Evolutionary conservation across 2,113 vertebrate species (phyloP).

Genomic region (Antechinus flavipes): DNA sequence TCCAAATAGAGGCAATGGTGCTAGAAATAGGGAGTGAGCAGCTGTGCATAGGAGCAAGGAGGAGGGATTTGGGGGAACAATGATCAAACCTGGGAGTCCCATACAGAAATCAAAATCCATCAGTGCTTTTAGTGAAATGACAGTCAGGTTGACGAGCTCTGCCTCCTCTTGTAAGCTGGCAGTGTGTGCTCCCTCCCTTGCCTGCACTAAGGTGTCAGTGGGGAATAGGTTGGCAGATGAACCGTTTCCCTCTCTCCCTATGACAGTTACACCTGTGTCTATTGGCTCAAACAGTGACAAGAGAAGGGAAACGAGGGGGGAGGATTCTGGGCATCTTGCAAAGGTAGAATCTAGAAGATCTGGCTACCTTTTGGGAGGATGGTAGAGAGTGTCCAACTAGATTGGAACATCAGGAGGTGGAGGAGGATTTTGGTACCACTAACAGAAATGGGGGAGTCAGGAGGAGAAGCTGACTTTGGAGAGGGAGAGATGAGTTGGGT

Average conservation of each 20-base stretch:
- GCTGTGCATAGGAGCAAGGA: neutral
- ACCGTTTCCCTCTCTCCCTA: neutral
- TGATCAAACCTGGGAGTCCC: neutral
- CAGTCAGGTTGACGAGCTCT: neutral
- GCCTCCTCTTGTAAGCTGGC: neutral
- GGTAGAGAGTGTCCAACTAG: neutral
- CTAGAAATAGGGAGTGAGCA: neutral
- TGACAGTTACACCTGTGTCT: neutral
- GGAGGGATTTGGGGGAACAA: neutral
- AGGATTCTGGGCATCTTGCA: neutral
- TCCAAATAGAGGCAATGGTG: neutral
- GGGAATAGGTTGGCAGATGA: neutral
- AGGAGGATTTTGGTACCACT: neutral
- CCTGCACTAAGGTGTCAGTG: neutral
- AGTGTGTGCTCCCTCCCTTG: neutral
- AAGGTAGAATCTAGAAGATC: neutral
- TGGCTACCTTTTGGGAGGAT: neutral
- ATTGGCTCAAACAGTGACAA: neutral
- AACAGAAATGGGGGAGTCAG: neutral
- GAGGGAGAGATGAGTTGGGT: neutral
- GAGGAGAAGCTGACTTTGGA: neutral
- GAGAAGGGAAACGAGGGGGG: neutral
- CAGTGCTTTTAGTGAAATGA: neutral
- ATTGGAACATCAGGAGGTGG: neutral
- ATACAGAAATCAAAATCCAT: neutral